A percentile compares a stretch with the other conserved stretches of the same genome.
phyloP scores from a whole-genome alignment of 2,113 vertebrate species.

The Pollimyrus isidori region DNA sequence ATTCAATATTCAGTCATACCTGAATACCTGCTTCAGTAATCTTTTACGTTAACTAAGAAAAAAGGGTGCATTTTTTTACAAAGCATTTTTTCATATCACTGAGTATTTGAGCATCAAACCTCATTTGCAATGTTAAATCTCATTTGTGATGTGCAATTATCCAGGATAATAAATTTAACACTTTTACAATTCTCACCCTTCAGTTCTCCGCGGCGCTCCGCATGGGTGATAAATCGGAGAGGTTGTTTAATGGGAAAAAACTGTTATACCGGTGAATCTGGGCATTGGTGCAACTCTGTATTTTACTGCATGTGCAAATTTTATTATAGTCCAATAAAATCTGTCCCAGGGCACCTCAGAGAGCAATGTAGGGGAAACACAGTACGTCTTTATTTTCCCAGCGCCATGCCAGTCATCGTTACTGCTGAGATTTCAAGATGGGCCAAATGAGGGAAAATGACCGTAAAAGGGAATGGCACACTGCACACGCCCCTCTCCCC shows the following conservation, averaged over 20 bases:
- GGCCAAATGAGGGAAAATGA: background rate
- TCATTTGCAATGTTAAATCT: background rate
- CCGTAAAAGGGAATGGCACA: background rate
- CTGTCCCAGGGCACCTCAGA: conserved; percentile 7
- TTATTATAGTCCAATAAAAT: conserved; percentile 33
- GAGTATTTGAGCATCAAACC: background rate
- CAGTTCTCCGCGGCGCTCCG: background rate
- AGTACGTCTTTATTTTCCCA: background rate
- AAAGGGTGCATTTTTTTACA: background rate
- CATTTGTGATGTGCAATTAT: background rate
- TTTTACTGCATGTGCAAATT: conserved; percentile 37
- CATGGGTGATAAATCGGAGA: conserved; percentile 21
- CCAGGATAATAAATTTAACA: background rate
- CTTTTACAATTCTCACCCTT: background rate
- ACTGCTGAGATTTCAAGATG: background rate
- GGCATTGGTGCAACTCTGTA: conserved; percentile 12
- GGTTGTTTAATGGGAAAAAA: conserved; percentile 11
- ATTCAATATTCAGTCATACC: background rate
- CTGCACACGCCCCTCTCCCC: background rate
- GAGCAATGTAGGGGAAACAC: background rate
- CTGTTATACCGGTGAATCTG: background rate
- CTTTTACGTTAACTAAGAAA: background rate
- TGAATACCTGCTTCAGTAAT: background rate
- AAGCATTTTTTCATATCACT: background rate
- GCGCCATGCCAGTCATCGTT: background rate